Base-by-base conservation (phyloP, 2,113 vertebrate species). In the Oncorhynchus mykiss region DNA sequence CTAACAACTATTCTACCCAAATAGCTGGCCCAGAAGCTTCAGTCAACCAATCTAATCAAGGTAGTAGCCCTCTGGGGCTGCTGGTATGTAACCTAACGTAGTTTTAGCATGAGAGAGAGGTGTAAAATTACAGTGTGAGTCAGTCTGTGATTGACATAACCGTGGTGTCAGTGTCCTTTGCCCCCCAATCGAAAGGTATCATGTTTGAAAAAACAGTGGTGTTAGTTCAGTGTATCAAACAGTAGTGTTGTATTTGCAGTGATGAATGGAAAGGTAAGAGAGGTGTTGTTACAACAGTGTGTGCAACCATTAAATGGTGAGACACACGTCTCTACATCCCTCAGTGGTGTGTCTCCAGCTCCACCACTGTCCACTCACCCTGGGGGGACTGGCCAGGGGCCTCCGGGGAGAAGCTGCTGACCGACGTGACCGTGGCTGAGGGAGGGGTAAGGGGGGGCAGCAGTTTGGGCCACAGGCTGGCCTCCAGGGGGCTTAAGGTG, bases 311-410 rank as follows among this genome's bases (percentile, higher is more conserved):
- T 31, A 13, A 13, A 2, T 75, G 59, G 14, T 16, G 64, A 64
- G 2, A 34, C 39, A 45, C 39, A 45, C 8, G 2, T 11, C 39
- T 11, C 39, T 45, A 45, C 39, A 34, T 12, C 4, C 49, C 67
- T 95, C 87, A 97, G 86, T 97, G 96, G 78, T 97, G 95, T 0
- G 96, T 96, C 84, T 97, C 96, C 85, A 97, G 91, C 86, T 97
- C 96, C 60, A 97, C 96, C 49, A 97, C 96, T 0, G 95, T 97
- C 96, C 96, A 97, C 83, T 97, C 96, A 0, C 96, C 96, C 84
- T 96, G 95, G 0, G 95, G 90, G 20, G 95, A 93, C 69, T 91
- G 94, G 27, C 94, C 94, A 1, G 93, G 89, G 5, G 95, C 90
- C 78, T 97, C 96, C 0, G 96, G 95, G 72, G 96, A 96, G 90